These are phyloP conservation scores for Caenorhabditis japonica DNA, from an alignment of 2,888 invertebrate species.

Conservation along the genomic window DNA sequence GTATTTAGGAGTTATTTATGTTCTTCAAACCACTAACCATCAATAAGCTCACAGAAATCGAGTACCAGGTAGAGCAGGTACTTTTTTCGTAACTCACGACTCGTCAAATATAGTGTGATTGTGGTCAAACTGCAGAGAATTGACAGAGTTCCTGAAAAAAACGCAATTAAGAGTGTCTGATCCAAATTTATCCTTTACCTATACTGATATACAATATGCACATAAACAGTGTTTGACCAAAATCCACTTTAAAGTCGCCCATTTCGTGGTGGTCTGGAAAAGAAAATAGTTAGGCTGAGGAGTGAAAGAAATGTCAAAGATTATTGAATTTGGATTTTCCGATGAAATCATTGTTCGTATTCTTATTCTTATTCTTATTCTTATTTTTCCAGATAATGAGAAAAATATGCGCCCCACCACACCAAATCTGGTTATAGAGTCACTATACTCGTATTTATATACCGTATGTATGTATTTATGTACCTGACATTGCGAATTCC, in stretches of 20 bases:
- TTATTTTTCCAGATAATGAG: too few species aligned
- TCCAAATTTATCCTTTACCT: too few species aligned
- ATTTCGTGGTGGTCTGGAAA: conserved; percentile 31
- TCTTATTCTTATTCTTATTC: background rate
- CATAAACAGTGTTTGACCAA: conserved; percentile 63
- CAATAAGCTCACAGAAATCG: conserved; percentile 66
- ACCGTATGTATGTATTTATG: too few species aligned
- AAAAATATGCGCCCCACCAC: too few species aligned
- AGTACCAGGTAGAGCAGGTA: conserved; percentile 63
- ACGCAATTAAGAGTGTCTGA: too few species aligned
- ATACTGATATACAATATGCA: conserved; percentile 61
- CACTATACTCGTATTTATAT: too few species aligned
- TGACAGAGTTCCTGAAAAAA: conserved; percentile 56
- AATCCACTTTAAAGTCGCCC: conserved; percentile 55
- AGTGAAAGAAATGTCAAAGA: conserved; percentile 7
- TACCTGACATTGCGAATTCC: conserved; percentile 32
- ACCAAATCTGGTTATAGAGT: too few species aligned
- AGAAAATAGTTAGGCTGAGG: background rate
- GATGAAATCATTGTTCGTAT: background rate
- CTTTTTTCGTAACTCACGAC: conserved; percentile 56
- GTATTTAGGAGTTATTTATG: background rate
- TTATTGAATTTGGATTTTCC: background rate
- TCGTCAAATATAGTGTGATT: conserved; percentile 57
- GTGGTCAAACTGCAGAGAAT: conserved; percentile 49
- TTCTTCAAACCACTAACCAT: conserved; percentile 42